Percentiles rank a stretch among this genome's conserved stretches.
Conservation (phyloP, 1,140 invertebrate species). For the Bacillus rossius region DNA sequence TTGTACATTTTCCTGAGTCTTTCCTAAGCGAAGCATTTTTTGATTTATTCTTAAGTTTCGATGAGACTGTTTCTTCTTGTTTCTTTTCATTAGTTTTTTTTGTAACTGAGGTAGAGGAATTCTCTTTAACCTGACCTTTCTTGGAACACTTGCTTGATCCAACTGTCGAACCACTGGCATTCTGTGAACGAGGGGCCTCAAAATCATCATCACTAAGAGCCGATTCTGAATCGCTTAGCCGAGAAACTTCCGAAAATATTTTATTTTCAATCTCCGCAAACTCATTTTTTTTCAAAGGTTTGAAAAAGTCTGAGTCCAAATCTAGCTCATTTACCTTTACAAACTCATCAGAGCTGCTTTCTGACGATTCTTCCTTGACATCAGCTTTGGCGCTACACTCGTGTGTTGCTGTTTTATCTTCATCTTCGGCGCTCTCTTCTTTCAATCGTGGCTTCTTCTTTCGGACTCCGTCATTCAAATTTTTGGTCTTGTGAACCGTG, state of each 20-base stretch:
- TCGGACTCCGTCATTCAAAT: too few relatives aligned
- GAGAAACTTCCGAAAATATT: conserved; percentile 22
- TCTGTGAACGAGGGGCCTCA: background rate
- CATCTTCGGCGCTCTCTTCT: background rate
- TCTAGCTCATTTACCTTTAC: background rate
- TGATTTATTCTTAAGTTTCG: background rate
- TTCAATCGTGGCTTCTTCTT: background rate
- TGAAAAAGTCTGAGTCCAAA: conserved; percentile 11
- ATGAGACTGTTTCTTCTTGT: conserved; percentile 20
- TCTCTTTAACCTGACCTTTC: conserved; percentile 25
- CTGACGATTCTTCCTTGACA: background rate
- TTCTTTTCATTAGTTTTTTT: conserved; percentile 17
- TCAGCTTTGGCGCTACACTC: background rate
- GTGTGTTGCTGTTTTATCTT: background rate
- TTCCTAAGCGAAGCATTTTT: background rate
- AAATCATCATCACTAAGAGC: conserved; percentile 30
- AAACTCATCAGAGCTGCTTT: conserved; percentile 10
- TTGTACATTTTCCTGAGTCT: conserved; percentile 14
- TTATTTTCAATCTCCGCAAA: conserved; percentile 36
- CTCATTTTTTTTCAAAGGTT: conserved; percentile 3
- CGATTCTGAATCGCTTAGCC: conserved; percentile 33
- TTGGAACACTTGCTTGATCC: background rate
- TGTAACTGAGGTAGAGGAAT: conserved; percentile 13
- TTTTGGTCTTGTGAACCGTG: too few relatives aligned
- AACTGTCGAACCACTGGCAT: background rate